Evolutionary conservation across 2,113 vertebrate genomes (phyloP), one percentile per base, ranked within the genome.

Genomic region (Solea senegalensis): DNA sequence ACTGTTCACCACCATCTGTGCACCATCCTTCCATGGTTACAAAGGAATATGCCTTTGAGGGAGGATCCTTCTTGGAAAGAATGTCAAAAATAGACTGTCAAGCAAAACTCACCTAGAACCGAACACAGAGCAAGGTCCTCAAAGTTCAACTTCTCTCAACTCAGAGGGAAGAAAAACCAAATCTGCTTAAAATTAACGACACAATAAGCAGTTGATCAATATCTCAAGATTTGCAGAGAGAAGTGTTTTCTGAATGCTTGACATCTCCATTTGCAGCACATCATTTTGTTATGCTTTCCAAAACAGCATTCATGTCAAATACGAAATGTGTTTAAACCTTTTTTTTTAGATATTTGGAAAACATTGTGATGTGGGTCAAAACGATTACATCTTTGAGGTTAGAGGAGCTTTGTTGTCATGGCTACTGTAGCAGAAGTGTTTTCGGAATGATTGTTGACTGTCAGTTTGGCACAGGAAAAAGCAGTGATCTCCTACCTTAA

Each of bases 331-430:
- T 46, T 61, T 44, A 4, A 44, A 7, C 7, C 43, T 4, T 44
- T 44, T 13, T 46, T 46, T 13, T 46, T 46, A 46, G 45, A 46
- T 46, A 7, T 44, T 8, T 44, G 43, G 43, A 44, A 44, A 44
- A 34, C 43, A 44, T 46, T 46, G n/a, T 57, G 28, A 16, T 57
- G 39, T 49, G 28, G 27, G 44, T 58, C 40, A 16, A 58, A 69
- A 56, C 13, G 0, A 48, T 46, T 7, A 9, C 26, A 46, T 5
- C 8, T 1, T 26, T 27, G 26, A 26, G 57, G 40, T 45, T 44
- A 8, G 41, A 16, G 11, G 10, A 26, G 9, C 16, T 26, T 45
- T 8, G 14, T 54, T 53, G 8, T 43, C 16, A 34, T 67, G 43
- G 41, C 27, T 28, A 66, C 7, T 28, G 41, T 44, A 26, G 44